These are phyloP conservation scores for Zalophus californianus DNA, from an alignment of 2,797 vertebrate species.

Conservation along the genomic window DNA sequence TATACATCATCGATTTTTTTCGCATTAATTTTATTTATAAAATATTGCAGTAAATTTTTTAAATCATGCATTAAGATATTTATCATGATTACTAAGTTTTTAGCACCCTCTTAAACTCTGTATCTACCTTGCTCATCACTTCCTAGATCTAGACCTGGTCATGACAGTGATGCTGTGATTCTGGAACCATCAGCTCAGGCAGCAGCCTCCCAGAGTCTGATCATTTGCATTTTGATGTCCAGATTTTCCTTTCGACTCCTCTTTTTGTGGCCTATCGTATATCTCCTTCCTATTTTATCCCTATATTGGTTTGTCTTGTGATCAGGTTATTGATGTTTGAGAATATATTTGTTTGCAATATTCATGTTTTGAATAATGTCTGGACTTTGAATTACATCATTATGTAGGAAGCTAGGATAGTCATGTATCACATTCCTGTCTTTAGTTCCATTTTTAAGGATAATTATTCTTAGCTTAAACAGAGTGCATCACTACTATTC, in stretches of 20 bases:
- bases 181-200: neutral
- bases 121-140: neutral
- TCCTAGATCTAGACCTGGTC: neutral
- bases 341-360: neutral
- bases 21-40: neutral
- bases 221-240: neutral
- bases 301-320: neutral
- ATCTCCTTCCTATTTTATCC: neutral
- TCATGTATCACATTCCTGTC: neutral
- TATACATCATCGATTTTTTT: neutral
- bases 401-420: neutral
- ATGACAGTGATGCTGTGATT: neutral
- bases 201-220: neutral
- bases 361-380: neutral
- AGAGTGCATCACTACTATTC: neutral
- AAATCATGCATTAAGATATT: neutral
- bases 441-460: constrained; percentile 36
- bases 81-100: neutral
- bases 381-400: neutral
- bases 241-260: neutral
- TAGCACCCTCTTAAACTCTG: neutral
- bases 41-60: neutral
- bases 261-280: neutral
- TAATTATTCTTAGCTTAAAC: constrained; percentile 27
- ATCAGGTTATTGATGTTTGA: neutral